Percentiles rank a stretch among this genome's conserved stretches.
These are phyloP conservation scores for Eretmocerus hayati DNA, from an alignment of 2,888 invertebrate genomes.

Conservation along the genomic window DNA sequence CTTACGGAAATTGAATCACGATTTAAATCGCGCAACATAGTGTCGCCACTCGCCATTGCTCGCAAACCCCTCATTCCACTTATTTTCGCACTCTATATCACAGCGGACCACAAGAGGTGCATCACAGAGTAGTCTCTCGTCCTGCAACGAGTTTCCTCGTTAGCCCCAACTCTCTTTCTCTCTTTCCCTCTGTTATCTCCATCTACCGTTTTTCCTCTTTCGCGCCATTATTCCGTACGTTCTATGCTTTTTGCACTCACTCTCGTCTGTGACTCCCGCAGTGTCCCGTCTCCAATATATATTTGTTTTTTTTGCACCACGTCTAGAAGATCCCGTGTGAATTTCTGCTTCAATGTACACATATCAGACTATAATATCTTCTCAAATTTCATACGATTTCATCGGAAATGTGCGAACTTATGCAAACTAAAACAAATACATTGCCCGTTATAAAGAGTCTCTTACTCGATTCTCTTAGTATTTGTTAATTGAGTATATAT, in stretches of 20 bases:
- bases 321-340: no score
- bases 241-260: neutral
- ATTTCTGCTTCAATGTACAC: no score
- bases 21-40: neutral
- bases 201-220: neutral
- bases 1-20: neutral
- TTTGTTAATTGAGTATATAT: no score
- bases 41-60: neutral
- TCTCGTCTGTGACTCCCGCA: no score
- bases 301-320: no score
- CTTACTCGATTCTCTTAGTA: no score
- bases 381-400: no score
- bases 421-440: neutral
- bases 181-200: conserved; percentile 1
- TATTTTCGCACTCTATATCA: conserved; percentile 13
- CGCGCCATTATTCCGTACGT: neutral
- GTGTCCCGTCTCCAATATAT: no score
- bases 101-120: no score
- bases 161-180: conserved; percentile 19
- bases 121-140: neutral
- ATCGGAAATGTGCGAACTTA: no score
- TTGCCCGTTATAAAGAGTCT: no score
- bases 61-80: neutral
- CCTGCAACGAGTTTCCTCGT: conserved; percentile 14
- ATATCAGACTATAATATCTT: no score